These are phyloP conservation scores for Albula goreensis DNA, from an alignment of 2,113 vertebrate genomes.

Conservation along the genomic window DNA sequence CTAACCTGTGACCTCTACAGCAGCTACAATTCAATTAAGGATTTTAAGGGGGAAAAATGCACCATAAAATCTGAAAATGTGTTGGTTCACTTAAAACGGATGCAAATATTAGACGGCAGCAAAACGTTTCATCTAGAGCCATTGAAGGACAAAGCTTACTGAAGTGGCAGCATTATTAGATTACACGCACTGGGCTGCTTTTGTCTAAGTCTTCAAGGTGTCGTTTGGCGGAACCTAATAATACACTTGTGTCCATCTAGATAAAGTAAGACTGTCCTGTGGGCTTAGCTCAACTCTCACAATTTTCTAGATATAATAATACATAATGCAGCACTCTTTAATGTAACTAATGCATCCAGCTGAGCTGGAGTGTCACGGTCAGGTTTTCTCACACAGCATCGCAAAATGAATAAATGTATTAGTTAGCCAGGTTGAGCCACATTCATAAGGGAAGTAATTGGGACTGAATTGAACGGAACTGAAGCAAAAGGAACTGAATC, in stretches of 20 bases:
- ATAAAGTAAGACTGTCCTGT: not conserved
- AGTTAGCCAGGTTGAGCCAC: no score
- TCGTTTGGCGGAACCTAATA: not conserved
- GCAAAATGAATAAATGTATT: no score
- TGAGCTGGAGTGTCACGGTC: no score
- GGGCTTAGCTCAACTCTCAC: no score
- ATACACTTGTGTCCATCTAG: not conserved
- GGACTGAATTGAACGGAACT: no score
- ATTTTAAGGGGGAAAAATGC: not conserved
- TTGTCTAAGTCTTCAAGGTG: not conserved
- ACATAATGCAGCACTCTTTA: no score
- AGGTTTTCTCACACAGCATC: no score
- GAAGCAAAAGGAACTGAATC: no score
- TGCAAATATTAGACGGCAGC: not conserved
- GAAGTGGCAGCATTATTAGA: not conserved
- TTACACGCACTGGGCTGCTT: not conserved
- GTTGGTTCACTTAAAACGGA: not conserved
- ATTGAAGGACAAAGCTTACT: not conserved
- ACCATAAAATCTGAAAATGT: not conserved
- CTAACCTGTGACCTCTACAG: conserved; percentile 4
- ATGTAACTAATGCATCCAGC: no score
- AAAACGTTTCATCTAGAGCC: not conserved
- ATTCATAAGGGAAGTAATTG: no score
- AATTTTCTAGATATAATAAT: no score
- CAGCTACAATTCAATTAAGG: conserved; percentile 14